Evolutionary conservation across 1,140 invertebrate species (phyloP), one percentile per base, ranked within the genome.

Genomic region (Drosophila orena): DNA sequence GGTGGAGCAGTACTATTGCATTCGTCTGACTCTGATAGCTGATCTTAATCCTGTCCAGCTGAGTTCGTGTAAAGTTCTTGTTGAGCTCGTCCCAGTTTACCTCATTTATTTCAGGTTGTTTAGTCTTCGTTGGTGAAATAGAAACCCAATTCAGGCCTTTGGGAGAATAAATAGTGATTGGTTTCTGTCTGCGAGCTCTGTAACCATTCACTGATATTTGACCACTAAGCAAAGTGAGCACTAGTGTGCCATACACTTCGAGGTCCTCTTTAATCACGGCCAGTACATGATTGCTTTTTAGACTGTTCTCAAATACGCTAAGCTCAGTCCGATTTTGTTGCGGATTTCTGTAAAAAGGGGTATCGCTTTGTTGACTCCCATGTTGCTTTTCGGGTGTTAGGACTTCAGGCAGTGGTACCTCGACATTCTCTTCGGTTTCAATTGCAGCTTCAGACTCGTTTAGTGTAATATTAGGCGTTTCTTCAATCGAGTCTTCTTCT

Each of bases 1-100:
- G 61, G 42, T 92, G 74, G 0, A 92, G n/a, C 7, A 92, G 43
- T 0, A 92, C 50, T 15, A 92, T 62, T 11, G 91, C 88, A 74
- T 92, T 88, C 0, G 57, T 55, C 15, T 52, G 24, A 0, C 11
- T n/a, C 50, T 90, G 44, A 56, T 74, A 92, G 4, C 60, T 70
- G 0, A 30, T 20, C 15, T 46, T 7, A 20, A 92, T 78, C 2
- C 75, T 73, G 17, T 81, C 53, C 10, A 92, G 40, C 46, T 92
- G 83, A 0, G 42, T 52, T 5, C 76, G 69, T 0, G 68, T 58
- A n/a, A 92, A 89, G 15, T 47, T 81, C 3, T 75, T 34, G 5
- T 69, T 54, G 1, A 90, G 46, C 2, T 61, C 24, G 0, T 43
- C 7, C 91, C 61, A 66, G 8, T 66, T 17, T 1, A 72, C 34